phyloP scores from a whole-genome alignment of 2,113 vertebrate genomes.

The Perca schrenkii region DNA sequence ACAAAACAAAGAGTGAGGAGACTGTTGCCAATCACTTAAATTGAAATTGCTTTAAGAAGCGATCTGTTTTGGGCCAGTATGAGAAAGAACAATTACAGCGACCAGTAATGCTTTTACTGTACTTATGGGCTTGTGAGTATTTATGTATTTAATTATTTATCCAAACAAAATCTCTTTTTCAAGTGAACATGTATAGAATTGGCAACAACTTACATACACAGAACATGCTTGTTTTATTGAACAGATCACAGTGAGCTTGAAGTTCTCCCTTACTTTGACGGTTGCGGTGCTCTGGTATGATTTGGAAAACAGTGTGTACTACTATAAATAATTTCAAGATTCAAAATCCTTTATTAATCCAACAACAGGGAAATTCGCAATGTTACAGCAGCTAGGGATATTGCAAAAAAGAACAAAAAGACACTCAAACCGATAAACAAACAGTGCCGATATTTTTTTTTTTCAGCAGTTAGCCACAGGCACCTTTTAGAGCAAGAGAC shows the following conservation, averaged over 20 bases:
- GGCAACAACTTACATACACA: background rate
- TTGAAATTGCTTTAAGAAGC: background rate
- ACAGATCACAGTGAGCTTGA: background rate
- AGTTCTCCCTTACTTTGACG: background rate
- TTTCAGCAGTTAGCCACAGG: background rate
- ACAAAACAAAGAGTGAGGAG: too few relatives aligned
- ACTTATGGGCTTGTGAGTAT: background rate
- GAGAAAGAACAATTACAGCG: background rate
- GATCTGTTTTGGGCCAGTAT: background rate
- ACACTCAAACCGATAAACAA: too few relatives aligned
- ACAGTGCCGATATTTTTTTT: too few relatives aligned
- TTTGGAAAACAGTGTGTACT: too few relatives aligned
- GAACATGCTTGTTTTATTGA: background rate
- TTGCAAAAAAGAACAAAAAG: too few relatives aligned
- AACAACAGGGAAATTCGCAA: too few relatives aligned
- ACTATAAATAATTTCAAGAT: too few relatives aligned
- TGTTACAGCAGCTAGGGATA: too few relatives aligned
- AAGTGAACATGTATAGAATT: background rate
- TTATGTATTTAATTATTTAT: constrained; percentile 9
- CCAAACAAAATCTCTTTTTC: background rate
- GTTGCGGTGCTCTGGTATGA: background rate
- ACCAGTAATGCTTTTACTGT: background rate
- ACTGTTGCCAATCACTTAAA: too few relatives aligned
- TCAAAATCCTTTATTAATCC: too few relatives aligned
- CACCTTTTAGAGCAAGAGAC: background rate